These are phyloP conservation scores for Ariolimax columbianus DNA, from an alignment of 2,888 invertebrate genomes.

Conservation along the genomic window DNA sequence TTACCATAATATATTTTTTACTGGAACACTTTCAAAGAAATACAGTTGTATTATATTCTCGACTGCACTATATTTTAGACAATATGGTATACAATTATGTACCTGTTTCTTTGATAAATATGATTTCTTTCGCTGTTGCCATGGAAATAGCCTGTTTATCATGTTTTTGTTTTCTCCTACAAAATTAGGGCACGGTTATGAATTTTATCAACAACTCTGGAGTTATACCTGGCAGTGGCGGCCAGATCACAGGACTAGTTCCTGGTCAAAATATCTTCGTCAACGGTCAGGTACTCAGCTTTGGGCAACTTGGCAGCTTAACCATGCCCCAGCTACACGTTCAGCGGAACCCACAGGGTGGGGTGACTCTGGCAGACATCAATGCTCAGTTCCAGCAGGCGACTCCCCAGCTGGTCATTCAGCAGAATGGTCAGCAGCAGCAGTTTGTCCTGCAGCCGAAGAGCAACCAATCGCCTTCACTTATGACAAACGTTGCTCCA, in stretches of 20 bases:
- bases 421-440: slow-evolving; percentile 26
- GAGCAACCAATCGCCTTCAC: slow-evolving; percentile 30
- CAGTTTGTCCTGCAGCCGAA: slow-evolving; percentile 41
- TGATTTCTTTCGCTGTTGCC: no score
- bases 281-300: slow-evolving; percentile 44
- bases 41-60: no score
- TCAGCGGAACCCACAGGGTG: slow-evolving; percentile 36
- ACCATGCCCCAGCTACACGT: slow-evolving; percentile 35
- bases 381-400: slow-evolving; percentile 42
- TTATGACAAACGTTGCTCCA: slow-evolving; percentile 14
- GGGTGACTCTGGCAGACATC: slow-evolving; percentile 29
- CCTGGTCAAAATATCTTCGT: slow-evolving; percentile 46
- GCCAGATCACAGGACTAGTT: slow-evolving; percentile 44
- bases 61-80: no score
- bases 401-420: slow-evolving; percentile 34
- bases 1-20: no score
- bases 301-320: slow-evolving; percentile 44
- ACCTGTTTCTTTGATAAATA: no score
- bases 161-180: not conserved
- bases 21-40: no score
- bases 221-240: no score
- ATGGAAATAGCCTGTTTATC: no score
- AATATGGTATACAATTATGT: no score
- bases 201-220: slow-evolving; percentile 44
- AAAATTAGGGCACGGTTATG: slow-evolving; percentile 41